Conservation (phyloP, 23 tunicate species). For the Botrylloides violaceus region DNA sequence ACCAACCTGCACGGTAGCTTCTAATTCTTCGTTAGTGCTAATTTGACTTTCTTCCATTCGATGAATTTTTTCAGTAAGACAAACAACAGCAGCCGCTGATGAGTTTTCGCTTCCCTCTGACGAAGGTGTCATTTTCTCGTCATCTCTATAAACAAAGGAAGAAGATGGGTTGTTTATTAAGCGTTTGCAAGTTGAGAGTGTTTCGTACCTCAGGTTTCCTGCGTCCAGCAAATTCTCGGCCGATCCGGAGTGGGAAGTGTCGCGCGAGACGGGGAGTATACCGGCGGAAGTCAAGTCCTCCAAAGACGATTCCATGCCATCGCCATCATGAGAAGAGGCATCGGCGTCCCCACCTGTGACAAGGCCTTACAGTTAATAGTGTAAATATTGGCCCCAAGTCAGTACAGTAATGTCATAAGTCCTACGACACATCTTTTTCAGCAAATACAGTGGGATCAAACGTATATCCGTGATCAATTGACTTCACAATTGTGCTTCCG, state of each 20-base stretch:
- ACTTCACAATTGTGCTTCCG: too few relatives aligned
- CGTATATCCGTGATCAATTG: too few relatives aligned
- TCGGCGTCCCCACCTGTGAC: slow-evolving; percentile 34
- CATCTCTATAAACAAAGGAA: slow-evolving; percentile 1
- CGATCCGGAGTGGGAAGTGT: slow-evolving; percentile 44
- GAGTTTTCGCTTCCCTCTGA: slow-evolving; percentile 46
- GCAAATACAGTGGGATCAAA: too few relatives aligned
- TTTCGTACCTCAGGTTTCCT: slow-evolving; percentile 6
- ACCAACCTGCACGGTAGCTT: slow-evolving; percentile 86
- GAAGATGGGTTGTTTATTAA: background rate
- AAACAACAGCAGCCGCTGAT: slow-evolving; percentile 81
- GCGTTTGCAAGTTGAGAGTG: background rate
- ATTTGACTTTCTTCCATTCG: slow-evolving; percentile 90
- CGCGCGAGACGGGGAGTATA: slow-evolving; percentile 19
- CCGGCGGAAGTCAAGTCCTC: slow-evolving; percentile 58
- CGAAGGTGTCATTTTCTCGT: slow-evolving; percentile 5
- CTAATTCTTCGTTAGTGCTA: slow-evolving; percentile 89
- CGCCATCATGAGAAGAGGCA: slow-evolving; percentile 46
- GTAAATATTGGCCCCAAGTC: too few relatives aligned
- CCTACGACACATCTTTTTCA: too few relatives aligned
- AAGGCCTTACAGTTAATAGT: too few relatives aligned
- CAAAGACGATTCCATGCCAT: slow-evolving; percentile 40
- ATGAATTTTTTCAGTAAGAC: slow-evolving; percentile 85
- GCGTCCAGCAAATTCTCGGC: slow-evolving; percentile 56
- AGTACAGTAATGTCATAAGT: too few relatives aligned